A percentile compares a stretch with the other conserved stretches of the same genome.
Conservation (phyloP, 2,888 invertebrate genomes). For the Polydrusus pterygomalis region DNA sequence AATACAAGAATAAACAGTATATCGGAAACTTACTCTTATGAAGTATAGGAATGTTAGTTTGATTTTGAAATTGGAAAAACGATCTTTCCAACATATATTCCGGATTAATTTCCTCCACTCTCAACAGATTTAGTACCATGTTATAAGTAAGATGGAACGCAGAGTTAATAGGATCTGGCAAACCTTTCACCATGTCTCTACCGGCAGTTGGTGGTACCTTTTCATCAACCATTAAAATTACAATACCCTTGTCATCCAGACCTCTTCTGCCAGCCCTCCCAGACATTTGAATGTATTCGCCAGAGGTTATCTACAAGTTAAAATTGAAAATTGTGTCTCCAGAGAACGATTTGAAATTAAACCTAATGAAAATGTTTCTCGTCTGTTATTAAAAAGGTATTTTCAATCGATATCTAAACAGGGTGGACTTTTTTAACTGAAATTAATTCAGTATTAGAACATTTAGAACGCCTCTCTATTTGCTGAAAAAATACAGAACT, state of each 20-base stretch:
- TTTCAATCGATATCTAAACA: too few species aligned
- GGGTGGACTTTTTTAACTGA: too few species aligned
- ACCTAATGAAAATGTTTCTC: too few species aligned
- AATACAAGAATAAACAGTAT: too few species aligned
- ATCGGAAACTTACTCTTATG: conserved; percentile 81
- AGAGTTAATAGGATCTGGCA: conserved; percentile 96
- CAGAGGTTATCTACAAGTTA: conserved; percentile 84
- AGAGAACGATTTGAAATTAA: too few species aligned
- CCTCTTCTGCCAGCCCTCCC: conserved; percentile 98
- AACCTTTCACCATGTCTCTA: conserved; percentile 82
- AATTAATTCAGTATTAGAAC: too few species aligned
- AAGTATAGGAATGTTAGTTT: conserved; percentile 92
- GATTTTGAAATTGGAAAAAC: conserved; percentile 99
- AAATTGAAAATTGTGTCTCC: too few species aligned
- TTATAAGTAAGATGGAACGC: conserved; percentile 99
- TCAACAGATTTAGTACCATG: conserved; percentile 96
- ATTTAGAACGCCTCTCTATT: too few species aligned
- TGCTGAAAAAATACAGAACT: too few species aligned
- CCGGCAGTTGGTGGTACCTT: conserved; percentile 89
- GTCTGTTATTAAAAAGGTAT: too few species aligned
- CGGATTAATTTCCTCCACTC: conserved; percentile 99
- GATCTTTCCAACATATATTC: conserved; percentile 99
- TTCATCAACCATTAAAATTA: conserved; percentile 99
- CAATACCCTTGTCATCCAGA: conserved; percentile 93
- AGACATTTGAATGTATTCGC: conserved; percentile 99